Evolutionary conservation across 2,888 invertebrate genomes (phyloP).

Genomic region (Candidula unifasciata): DNA sequence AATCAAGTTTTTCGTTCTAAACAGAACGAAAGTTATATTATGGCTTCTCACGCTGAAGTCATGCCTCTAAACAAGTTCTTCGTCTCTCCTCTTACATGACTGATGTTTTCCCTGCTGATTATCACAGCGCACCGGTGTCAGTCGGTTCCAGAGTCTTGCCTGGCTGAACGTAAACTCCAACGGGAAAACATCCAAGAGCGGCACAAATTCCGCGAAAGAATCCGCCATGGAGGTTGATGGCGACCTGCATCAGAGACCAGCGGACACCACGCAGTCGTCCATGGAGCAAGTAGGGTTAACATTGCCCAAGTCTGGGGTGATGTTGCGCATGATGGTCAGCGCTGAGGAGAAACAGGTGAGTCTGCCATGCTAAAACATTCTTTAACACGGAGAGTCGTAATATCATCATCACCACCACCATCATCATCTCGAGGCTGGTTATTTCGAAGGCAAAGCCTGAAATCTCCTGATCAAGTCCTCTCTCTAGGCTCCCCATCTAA

Average conservation of each 20-base stretch:
- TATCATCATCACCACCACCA: no score
- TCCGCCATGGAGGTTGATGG: not conserved
- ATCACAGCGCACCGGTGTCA: not conserved
- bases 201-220: not conserved
- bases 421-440: no score
- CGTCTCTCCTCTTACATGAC: no score
- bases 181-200: not conserved
- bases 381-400: no score
- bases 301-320: constrained; percentile 39
- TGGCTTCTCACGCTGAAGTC: no score
- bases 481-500: no score
- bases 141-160: not conserved
- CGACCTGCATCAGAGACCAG: not conserved
- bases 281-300: constrained; percentile 38
- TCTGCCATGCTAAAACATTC: not conserved
- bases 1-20: no score
- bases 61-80: no score
- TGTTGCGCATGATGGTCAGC: constrained; percentile 39
- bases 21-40: no score
- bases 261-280: constrained; percentile 26
- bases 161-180: constrained; percentile 3
- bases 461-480: no score
- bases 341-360: constrained; percentile 20
- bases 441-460: no score
- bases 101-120: no score